Evolutionary conservation across 2,888 invertebrate species (phyloP), one percentile per base, ranked within the genome.

Genomic region (Sinelater perroti): DNA sequence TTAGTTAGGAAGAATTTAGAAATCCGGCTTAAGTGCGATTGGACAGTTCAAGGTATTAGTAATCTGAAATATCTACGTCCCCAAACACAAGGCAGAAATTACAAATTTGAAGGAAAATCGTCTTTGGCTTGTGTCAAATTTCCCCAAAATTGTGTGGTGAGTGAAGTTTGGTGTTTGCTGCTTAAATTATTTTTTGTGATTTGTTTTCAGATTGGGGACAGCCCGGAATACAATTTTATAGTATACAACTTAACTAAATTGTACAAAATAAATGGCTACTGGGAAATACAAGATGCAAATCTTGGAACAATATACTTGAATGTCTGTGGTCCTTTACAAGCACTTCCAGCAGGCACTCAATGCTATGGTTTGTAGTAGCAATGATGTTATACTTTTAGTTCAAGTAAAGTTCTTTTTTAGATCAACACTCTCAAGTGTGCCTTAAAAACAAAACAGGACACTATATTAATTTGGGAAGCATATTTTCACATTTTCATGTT

Each of bases 71-170:
- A 65, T 54, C 58, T 61, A 40, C 47, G 53, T 33, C 51, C 57
- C 0, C 18, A 2, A 13, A 50, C 8, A 1, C 63, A 64, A 54
- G 67, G 69, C 2, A 65, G 46, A 55, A 55, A 51, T 24, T 65
- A 62, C 35, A 53, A 58, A 26, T 71, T 71, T 62, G 58, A 67
- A 56, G 56, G 67, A 47, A 66, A 68, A 53, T 68, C 71, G 2
- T 58, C 62, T 4, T 65, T 51, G 53, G 71, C 68, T 6, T 71
- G 71, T 50, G 49, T 71, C 20, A 69, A 68, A 56, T 31, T 66
- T 42, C 67, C 67, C 3, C 50, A 47, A 11, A 33, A 56, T 18
- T 65, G 63, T 35, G 6, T 17, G 18, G 38, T 62, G 16, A 38
- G 46, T 45, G 42, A 26, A 11, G 13, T n/a, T n/a, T 13, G 21